Evolutionary conservation across 1,140 invertebrate genomes (phyloP), one percentile per base, ranked within the genome.

Genomic region (Drosophila burlai): DNA sequence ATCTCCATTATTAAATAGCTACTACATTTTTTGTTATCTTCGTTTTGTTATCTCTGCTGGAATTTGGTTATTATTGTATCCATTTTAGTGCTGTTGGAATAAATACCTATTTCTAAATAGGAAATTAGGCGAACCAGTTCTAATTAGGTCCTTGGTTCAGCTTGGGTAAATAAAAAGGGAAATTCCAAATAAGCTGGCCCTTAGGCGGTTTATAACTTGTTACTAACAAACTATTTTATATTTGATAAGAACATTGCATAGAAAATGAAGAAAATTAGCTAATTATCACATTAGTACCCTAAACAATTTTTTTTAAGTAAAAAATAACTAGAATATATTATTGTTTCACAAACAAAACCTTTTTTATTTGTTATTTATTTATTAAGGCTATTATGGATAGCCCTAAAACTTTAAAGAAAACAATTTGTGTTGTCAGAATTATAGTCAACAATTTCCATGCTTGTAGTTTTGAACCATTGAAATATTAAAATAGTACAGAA

Each of bases 1-100:
- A 57, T 68, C 63, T 68, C 40, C 67, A 21, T 55, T 47, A 68
- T 43, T 54, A 68, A 68, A 71, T 18, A 69, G 21, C 46, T 65
- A 52, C 60, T 36, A 68, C 31, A 67, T 46, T 64, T 46, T 47
- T 46, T 43, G 40, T 43, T 66, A 45, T 66, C 38, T 62, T 4
- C 4, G 36, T 38, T 38, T 38, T 38, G 36, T 38, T 38, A 38
- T 38, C 29, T 18, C 13, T 16, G 43, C 5, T 31, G 8, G 18
- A 52, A 34, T 50, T 52, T 34, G 29, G 21, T 55, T 24, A 40
- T 36, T 55, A 55, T 24, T 21, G n/a, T 55, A 40, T 11, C 4
- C 54, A 24, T 38, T 38, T 55, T 55, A 55, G 15, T 55, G 52
- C 13, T 16, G 15, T 16, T 38, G 29, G 18, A 16, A 38, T 24